phyloP scores from a whole-genome alignment of 2,113 vertebrate genomes.

The Nothoprocta pentlandii region DNA sequence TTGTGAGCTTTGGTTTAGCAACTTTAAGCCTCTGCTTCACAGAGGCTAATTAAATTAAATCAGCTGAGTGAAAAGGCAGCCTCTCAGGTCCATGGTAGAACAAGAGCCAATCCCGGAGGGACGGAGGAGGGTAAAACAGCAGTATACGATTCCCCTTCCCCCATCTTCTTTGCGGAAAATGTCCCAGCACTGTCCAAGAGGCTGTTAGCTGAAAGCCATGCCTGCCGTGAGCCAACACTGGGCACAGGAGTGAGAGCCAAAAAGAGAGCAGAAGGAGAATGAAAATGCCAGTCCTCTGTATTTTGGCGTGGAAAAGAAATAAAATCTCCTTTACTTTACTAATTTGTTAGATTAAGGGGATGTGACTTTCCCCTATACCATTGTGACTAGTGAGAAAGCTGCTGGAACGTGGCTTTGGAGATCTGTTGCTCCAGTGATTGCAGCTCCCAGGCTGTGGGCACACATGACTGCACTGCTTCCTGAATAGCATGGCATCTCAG shows the following conservation, averaged over 20 bases:
- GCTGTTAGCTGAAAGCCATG: conserved; percentile 21
- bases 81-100: conserved; percentile 56
- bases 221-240: not conserved
- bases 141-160: conserved; percentile 35
- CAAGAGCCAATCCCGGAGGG: conserved; percentile 51
- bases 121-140: conserved; percentile 7
- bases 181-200: conserved; percentile 45
- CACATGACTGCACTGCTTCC: not conserved
- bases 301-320: not conserved
- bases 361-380: conserved; percentile 2
- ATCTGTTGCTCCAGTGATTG: conserved; percentile 5
- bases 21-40: conserved; percentile 67
- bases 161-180: conserved; percentile 7
- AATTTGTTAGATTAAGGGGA: conserved; percentile 53
- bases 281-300: conserved; percentile 42
- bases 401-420: conserved; percentile 25
- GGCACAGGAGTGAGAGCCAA: conserved; percentile 38
- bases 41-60: conserved; percentile 76
- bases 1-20: conserved; percentile 67
- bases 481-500: not conserved
- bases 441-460: not conserved
- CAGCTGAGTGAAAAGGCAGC: conserved; percentile 66
- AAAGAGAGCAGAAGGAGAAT: conserved; percentile 61
- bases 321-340: conserved; percentile 43
- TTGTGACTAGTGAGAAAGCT: conserved; percentile 17